These are phyloP conservation scores for Lates japonicus DNA, from an alignment of 2,797 vertebrate genomes.

Conservation along the genomic window DNA sequence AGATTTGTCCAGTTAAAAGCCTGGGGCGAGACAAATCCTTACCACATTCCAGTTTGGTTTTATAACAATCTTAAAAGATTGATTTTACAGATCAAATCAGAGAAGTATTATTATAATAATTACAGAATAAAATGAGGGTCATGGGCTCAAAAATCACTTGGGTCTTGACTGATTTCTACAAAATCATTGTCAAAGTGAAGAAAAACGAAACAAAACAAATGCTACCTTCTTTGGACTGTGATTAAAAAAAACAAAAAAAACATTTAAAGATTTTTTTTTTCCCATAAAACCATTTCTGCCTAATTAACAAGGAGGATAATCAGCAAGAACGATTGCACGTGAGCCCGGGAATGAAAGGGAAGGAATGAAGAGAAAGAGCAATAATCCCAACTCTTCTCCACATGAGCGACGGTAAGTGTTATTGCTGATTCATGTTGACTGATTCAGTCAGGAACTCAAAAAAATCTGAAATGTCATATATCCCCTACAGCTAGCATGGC, in stretches of 20 bases:
- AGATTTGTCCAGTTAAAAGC: constrained; percentile 57
- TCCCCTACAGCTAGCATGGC: constrained; percentile 27
- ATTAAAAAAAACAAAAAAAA: constrained; percentile 45
- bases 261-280: constrained; percentile 27
- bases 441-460: constrained; percentile 76
- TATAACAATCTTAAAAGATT: constrained; percentile 57
- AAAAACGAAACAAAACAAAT: constrained; percentile 36
- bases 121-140: constrained; percentile 54
- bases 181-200: constrained; percentile 32
- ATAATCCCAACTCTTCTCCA: constrained; percentile 77
- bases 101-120: constrained; percentile 40
- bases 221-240: constrained; percentile 77
- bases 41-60: constrained; percentile 63
- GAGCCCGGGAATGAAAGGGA: constrained; percentile 90
- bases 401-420: constrained; percentile 84
- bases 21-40: constrained; percentile 29
- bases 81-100: constrained; percentile 47
- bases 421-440: constrained; percentile 93
- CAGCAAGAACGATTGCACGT: constrained; percentile 92
- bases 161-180: constrained; percentile 30
- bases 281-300: constrained; percentile 43
- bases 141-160: constrained; percentile 54
- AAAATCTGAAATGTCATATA: constrained; percentile 51
- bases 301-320: constrained; percentile 58
- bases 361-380: constrained; percentile 79